Base-by-base conservation (phyloP, 2,113 vertebrate species). In the Clarias batrachus region DNA sequence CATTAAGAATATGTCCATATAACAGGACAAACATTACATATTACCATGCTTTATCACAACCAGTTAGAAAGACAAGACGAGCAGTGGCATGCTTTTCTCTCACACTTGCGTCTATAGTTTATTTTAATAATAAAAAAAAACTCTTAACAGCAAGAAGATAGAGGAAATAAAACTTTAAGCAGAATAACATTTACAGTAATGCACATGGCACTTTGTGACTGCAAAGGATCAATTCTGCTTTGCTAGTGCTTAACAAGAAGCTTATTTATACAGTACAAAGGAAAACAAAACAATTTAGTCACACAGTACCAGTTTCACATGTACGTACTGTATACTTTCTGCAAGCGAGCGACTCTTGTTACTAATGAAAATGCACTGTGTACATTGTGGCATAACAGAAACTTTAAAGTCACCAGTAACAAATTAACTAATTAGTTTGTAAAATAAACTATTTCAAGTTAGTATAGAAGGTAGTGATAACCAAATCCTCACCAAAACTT, bases 141-240 rank as follows among this genome's bases (percentile, higher is more conserved):
- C 59, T 30, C 4, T 37, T 37, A 71, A 21, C 17, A 73, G 70
- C 48, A 48, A 73, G 71, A 37, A 25, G 71, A 52, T 52, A 2
- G 9, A 74, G 10, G 41, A 52, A 74, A 74, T 12, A 37, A 74
- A 66, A n/a, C 30, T 56, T 48, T 13, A 66, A 82, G n/a, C 48
- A 78, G 81, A 66, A 33, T 63, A 83, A 87, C 87, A 91, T 85
- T 92, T 90, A 91, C 0, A 10, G 68, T 27, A 81, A 37, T 23
- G 48, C 17, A 41, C 2, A 4, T 63, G 63, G 59, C 60, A 82
- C 62, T 41, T 68, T 84, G n/a, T 37, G 12, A 56, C 16, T 21
- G 0, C n/a, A 30, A 19, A 70, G 8, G 12, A 27, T 57, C n/a
- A 57, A 33, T 71, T 7, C 30, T 30, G 33, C 3, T 48, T 48